Evolutionary conservation across 1,140 invertebrate species (phyloP).

Genomic region (Leptopilina boulardi): DNA sequence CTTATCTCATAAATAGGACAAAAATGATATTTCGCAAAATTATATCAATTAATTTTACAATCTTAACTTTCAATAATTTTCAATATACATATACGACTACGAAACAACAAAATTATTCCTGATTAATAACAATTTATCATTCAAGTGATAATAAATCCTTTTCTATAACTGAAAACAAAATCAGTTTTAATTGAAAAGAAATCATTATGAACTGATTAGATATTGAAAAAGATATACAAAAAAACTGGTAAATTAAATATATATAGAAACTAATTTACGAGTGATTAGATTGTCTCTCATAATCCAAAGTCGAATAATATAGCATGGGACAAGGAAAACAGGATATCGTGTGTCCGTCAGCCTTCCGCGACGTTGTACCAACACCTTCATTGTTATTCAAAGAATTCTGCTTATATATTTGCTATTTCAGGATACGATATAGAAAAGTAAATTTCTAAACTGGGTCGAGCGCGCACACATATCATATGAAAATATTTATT

Average conservation of each 20-base stretch:
- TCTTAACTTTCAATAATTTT: no score
- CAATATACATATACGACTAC: no score
- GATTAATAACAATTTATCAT: no score
- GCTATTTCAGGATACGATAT: background rate
- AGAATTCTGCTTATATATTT: background rate
- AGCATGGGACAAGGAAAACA: constrained; percentile 34
- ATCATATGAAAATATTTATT: constrained; percentile 43
- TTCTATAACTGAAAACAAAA: no score
- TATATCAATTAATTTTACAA: no score
- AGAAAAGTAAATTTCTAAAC: background rate
- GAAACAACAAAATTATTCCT: no score
- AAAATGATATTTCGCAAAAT: no score
- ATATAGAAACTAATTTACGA: background rate
- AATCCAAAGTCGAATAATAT: constrained; percentile 40
- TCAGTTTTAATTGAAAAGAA: no score
- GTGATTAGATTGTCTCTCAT: background rate
- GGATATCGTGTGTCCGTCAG: constrained; percentile 31
- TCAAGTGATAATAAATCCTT: no score
- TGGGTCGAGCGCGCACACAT: constrained; percentile 34
- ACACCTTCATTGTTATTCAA: constrained; percentile 14
- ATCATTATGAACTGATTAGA: no score
- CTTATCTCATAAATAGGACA: no score
- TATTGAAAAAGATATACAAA: no score
- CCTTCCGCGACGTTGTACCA: background rate
- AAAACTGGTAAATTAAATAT: background rate